A percentile compares a stretch with the other conserved stretches of the same genome.
These are phyloP conservation scores for Xyrauchen texanus DNA, from an alignment of 2,113 vertebrate species.

Conservation along the genomic window DNA sequence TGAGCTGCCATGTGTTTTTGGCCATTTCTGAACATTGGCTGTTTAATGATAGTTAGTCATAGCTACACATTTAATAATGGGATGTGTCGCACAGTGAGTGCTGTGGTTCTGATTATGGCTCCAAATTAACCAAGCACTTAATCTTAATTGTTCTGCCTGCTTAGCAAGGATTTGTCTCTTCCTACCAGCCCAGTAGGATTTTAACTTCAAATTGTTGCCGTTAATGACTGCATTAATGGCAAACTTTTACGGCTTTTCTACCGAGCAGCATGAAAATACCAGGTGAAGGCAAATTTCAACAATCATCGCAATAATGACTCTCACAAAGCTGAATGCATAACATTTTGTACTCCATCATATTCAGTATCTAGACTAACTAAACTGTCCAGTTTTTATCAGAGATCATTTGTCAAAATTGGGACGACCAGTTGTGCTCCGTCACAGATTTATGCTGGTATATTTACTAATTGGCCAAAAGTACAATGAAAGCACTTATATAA, in stretches of 20 bases:
- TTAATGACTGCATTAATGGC: slow-evolving; percentile 51
- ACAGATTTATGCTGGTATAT: background rate
- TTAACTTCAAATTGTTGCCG: slow-evolving; percentile 47
- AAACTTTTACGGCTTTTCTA: slow-evolving; percentile 39
- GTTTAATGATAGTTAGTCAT: slow-evolving; percentile 46
- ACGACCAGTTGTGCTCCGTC: background rate
- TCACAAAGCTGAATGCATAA: slow-evolving; percentile 45
- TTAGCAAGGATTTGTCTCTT: slow-evolving; percentile 51
- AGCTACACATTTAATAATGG: slow-evolving; percentile 56
- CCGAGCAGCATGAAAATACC: slow-evolving; percentile 21
- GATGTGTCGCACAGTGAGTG: slow-evolving; percentile 48
- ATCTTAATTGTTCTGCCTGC: slow-evolving; percentile 63
- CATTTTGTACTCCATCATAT: background rate
- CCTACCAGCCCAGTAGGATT: slow-evolving; percentile 51
- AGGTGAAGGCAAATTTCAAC: slow-evolving; percentile 24
- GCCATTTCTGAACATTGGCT: slow-evolving; percentile 6
- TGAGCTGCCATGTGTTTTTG: slow-evolving; percentile 8
- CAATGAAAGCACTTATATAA: no score
- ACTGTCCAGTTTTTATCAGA: background rate
- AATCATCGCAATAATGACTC: slow-evolving; percentile 42
- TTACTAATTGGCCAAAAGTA: no score
- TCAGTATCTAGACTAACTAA: background rate
- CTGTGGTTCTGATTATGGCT: slow-evolving; percentile 50
- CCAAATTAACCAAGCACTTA: slow-evolving; percentile 58
- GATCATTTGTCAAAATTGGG: background rate